phyloP scores from a whole-genome alignment of 2,113 vertebrate genomes.

The Melanostigma gelatinosum region DNA sequence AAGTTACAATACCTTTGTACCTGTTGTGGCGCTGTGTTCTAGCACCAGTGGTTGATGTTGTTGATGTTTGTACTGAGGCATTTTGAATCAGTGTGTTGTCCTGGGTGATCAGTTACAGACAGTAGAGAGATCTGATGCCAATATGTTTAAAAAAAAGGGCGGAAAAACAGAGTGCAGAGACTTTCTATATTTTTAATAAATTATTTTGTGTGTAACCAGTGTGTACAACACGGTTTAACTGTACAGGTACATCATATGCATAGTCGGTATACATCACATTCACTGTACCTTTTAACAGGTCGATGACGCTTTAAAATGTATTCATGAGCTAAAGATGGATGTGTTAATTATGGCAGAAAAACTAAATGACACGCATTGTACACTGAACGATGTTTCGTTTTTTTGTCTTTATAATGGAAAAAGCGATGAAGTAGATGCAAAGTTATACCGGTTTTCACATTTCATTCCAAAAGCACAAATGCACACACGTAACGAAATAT shows the following conservation, averaged over 20 bases:
- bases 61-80: conserved; percentile 56
- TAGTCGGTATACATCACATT: conserved; percentile 33
- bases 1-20: conserved; percentile 25
- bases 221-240: conserved; percentile 41
- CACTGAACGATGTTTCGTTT: not conserved
- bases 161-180: conserved; percentile 84
- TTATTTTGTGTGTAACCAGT: conserved; percentile 66
- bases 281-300: not conserved
- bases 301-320: not conserved
- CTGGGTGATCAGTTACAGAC: conserved; percentile 64
- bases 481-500: not conserved
- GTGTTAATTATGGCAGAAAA: not conserved
- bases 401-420: not conserved
- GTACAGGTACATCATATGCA: conserved; percentile 7
- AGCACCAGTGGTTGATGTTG: conserved; percentile 52
- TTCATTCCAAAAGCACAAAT: conserved; percentile 10
- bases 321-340: not conserved
- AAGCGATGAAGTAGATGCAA: not conserved
- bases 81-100: conserved; percentile 34
- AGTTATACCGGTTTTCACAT: not conserved
- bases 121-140: conserved; percentile 80
- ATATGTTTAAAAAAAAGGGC: conserved; percentile 76
- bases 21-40: conserved; percentile 57
- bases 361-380: not conserved
- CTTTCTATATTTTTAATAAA: conserved; percentile 94